phyloP scores from a whole-genome alignment of 2,888 invertebrate genomes.

The Tachystola acroxantha region DNA sequence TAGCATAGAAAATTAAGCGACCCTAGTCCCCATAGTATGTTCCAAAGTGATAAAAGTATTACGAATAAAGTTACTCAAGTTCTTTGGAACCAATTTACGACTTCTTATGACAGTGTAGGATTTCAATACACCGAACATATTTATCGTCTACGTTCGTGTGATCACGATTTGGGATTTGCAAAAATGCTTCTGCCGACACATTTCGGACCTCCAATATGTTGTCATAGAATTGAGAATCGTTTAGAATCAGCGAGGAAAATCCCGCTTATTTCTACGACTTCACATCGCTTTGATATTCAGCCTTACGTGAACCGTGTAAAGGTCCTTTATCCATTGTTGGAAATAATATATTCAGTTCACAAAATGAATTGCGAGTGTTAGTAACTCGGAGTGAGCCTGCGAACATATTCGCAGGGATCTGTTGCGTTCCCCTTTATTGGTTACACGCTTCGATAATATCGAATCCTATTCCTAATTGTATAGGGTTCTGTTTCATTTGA shows the following conservation, averaged over 20 bases:
- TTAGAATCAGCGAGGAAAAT: conserved; percentile 32
- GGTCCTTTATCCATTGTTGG: conserved; percentile 52
- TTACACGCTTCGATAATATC: conserved; percentile 47
- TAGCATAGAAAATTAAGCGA: too few species aligned
- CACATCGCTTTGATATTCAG: conserved; percentile 41
- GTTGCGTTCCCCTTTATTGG: conserved; percentile 62
- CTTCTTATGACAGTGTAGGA: conserved; percentile 64
- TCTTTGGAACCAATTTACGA: conserved; percentile 54
- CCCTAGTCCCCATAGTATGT: too few species aligned
- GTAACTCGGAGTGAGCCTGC: conserved; percentile 75
- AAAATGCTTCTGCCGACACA: conserved; percentile 42
- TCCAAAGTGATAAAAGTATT: conserved; percentile 38
- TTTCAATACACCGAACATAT: conserved; percentile 70
- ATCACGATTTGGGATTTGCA: conserved; percentile 65
- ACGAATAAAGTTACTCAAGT: conserved; percentile 45
- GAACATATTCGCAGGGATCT: conserved; percentile 76
- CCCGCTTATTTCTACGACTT: conserved; percentile 55
- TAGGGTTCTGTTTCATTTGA: conserved; percentile 52
- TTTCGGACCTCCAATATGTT: conserved; percentile 27
- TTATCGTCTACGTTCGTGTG: conserved; percentile 62
- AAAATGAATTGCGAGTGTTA: conserved; percentile 78
- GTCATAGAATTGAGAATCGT: conserved; percentile 42
- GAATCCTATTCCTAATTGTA: conserved; percentile 52
- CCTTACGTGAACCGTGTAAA: conserved; percentile 42
- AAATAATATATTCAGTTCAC: conserved; percentile 74